Conservation (phyloP, 1,140 invertebrate genomes). For the Trichogramma pretiosum region DNA sequence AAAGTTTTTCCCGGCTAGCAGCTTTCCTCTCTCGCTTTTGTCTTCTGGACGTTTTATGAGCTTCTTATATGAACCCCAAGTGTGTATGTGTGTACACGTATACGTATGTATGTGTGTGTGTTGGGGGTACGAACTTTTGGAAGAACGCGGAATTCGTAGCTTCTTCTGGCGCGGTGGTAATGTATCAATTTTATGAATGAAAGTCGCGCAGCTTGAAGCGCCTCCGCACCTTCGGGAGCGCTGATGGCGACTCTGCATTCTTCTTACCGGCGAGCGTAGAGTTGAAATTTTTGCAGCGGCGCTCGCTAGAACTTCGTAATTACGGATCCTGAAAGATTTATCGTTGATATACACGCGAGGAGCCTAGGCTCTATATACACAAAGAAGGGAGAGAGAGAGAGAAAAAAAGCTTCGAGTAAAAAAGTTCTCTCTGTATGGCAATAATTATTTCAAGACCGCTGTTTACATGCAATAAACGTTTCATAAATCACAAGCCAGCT, state of each 20-base stretch:
- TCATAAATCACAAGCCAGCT: too few species aligned
- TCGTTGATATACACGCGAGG: constrained; percentile 1
- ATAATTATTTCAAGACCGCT: too few species aligned
- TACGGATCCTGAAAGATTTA: constrained; percentile 10
- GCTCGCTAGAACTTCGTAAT: constrained; percentile 10
- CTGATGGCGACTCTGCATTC: constrained; percentile 1
- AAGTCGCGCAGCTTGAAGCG: not conserved
- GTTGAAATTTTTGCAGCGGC: too few species aligned
- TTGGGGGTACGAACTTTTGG: too few species aligned
- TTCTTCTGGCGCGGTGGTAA: constrained; percentile 1
- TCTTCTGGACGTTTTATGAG: not conserved
- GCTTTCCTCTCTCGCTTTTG: constrained; percentile 2
- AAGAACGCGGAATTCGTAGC: constrained; percentile 1
- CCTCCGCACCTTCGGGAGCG: not conserved
- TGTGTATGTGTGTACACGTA: too few species aligned
- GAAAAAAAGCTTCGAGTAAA: not conserved
- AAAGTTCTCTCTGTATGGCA: too few species aligned
- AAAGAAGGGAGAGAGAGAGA: not conserved
- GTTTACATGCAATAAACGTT: too few species aligned
- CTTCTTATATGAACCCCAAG: not conserved
- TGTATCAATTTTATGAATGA: constrained; percentile 18
- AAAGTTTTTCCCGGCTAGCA: constrained; percentile 4
- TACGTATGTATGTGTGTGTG: too few species aligned
- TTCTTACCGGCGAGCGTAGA: too few species aligned
- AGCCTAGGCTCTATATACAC: not conserved